Evolutionary conservation across 2,888 invertebrate species (phyloP).

Genomic region (Synanthedon myopaeformis): DNA sequence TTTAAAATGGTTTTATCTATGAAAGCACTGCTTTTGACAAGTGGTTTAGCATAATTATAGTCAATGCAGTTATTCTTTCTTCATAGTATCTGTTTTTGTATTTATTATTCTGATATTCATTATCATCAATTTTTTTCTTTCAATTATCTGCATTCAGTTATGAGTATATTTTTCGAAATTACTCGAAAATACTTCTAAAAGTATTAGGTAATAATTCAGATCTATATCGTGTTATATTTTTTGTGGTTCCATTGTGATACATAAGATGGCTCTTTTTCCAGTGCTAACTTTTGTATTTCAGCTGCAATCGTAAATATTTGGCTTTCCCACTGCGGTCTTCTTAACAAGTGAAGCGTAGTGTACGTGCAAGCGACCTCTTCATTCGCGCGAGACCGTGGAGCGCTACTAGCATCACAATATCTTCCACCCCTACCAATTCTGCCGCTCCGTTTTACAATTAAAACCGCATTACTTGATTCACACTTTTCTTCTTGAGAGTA

Average conservation of each 20-base stretch:
- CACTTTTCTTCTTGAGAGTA: not conserved
- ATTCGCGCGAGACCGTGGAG: constrained; percentile 28
- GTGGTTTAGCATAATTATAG: too few relatives aligned
- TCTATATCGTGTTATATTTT: too few relatives aligned
- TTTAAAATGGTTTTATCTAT: too few relatives aligned
- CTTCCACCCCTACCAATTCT: constrained; percentile 11
- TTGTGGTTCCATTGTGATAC: not conserved
- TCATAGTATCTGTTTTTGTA: too few relatives aligned
- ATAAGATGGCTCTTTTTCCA: constrained; percentile 44
- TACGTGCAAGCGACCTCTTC: constrained; percentile 31
- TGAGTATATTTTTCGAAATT: too few relatives aligned
- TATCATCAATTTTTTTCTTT: too few relatives aligned
- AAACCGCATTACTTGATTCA: constrained; percentile 43
- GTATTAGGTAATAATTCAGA: too few relatives aligned
- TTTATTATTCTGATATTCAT: too few relatives aligned
- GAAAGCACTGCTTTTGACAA: too few relatives aligned
- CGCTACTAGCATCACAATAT: constrained; percentile 44
- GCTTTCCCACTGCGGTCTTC: constrained; percentile 48
- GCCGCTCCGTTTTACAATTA: constrained; percentile 45
- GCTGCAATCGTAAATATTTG: constrained; percentile 55
- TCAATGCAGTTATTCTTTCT: too few relatives aligned
- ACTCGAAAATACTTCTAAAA: too few relatives aligned
- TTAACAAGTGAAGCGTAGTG: constrained; percentile 48
- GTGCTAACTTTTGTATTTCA: constrained; percentile 51
- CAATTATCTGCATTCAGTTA: too few relatives aligned